Conservation (phyloP, 35 echinoderm and acorn worm species). For the Lytechinus variegatus region DNA sequence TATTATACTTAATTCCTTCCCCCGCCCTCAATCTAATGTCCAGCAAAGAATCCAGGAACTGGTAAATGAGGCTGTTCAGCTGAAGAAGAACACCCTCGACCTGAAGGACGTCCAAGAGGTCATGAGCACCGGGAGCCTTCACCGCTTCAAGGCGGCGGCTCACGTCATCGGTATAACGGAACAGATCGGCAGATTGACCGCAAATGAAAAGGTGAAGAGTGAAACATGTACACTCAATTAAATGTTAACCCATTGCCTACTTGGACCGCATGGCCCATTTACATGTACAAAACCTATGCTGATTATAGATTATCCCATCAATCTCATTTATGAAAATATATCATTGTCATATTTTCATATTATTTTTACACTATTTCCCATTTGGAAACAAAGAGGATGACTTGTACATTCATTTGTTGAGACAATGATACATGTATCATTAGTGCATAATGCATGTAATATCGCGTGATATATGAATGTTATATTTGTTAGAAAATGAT, state of each 20-base stretch:
- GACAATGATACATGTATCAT: too few species aligned
- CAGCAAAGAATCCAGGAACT: conserved; percentile 70
- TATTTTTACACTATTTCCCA: neutral
- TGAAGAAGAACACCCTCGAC: conserved; percentile 22
- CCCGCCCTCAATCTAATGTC: neutral
- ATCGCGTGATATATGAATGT: too few species aligned
- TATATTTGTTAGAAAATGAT: too few species aligned
- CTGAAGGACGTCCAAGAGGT: conserved; percentile 52
- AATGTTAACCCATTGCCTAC: neutral
- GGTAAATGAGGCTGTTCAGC: conserved; percentile 7
- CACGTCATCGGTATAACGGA: conserved; percentile 55
- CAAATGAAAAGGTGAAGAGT: conserved; percentile 64
- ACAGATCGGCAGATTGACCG: conserved; percentile 25
- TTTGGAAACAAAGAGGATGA: too few species aligned
- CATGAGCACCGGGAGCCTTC: neutral
- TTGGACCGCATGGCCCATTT: too few species aligned
- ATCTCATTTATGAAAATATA: too few species aligned
- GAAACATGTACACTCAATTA: conserved; percentile 52
- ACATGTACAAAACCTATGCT: too few species aligned
- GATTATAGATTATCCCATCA: too few species aligned
- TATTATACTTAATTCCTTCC: neutral
- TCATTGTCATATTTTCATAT: too few species aligned
- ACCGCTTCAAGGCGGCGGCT: conserved; percentile 61
- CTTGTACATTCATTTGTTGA: too few species aligned
- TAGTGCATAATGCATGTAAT: too few species aligned